Evolutionary conservation across 2,113 vertebrate species (phyloP).

Genomic region (Melanerpes formicivorus): DNA sequence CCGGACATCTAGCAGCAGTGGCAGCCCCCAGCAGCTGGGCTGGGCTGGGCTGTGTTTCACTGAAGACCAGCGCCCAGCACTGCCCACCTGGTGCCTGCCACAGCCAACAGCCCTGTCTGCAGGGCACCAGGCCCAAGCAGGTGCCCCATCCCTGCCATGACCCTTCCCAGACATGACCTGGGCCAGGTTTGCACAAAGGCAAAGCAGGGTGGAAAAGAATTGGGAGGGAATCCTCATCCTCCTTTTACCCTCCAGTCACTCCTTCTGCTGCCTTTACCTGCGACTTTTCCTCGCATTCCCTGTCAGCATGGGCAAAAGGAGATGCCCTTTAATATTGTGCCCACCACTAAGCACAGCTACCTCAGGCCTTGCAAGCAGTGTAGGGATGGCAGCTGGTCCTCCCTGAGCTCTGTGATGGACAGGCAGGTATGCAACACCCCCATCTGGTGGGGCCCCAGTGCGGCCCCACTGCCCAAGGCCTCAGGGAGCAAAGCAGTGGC

Average conservation of each 20-base stretch:
- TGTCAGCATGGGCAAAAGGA: neutral
- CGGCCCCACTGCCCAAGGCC: neutral
- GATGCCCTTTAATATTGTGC: neutral
- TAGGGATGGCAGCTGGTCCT: neutral
- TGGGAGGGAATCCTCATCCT: neutral
- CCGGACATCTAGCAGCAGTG: too few species aligned
- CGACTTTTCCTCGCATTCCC: neutral
- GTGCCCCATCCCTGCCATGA: neutral
- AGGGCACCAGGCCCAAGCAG: rapidly evolving
- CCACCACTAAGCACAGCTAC: neutral
- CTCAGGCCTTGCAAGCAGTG: neutral
- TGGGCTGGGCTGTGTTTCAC: neutral
- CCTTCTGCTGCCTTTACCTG: neutral
- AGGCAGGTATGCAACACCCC: neutral
- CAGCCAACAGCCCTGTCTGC: neutral
- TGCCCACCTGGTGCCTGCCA: rapidly evolving
- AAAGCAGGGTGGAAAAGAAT: neutral
- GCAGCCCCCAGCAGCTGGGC: neutral
- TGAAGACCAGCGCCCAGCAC: neutral
- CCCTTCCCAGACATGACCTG: neutral
- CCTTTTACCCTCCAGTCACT: neutral
- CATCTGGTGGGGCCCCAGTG: neutral
- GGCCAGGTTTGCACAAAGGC: neutral
- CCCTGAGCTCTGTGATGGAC: neutral
- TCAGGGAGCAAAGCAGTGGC: neutral